Conservation (phyloP, 2,797 vertebrate genomes). For the Pseudopleuronectes americanus region DNA sequence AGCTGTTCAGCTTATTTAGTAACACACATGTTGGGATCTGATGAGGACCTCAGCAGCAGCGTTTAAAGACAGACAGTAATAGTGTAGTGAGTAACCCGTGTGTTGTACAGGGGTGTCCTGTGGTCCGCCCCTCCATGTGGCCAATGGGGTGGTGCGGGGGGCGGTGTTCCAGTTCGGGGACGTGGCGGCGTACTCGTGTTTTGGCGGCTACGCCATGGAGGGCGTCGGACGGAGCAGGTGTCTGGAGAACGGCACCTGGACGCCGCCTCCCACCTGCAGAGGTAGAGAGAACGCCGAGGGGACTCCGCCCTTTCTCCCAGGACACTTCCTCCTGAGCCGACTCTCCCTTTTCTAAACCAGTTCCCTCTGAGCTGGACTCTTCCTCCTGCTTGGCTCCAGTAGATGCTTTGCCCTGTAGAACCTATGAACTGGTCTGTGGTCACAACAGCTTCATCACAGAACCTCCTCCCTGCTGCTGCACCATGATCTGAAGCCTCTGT, state of each 20-base stretch:
- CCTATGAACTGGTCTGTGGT: slow-evolving; percentile 2
- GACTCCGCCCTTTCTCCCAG: slow-evolving; percentile 20
- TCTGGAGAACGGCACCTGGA: slow-evolving; percentile 96
- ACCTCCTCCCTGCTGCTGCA: neutral
- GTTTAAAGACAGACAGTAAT: neutral
- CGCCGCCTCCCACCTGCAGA: slow-evolving; percentile 91
- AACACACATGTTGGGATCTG: neutral
- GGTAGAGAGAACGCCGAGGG: slow-evolving; percentile 81
- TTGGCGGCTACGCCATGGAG: slow-evolving; percentile 92
- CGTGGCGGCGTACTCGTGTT: slow-evolving; percentile 93
- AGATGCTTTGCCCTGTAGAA: neutral
- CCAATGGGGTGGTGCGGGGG: slow-evolving; percentile 92
- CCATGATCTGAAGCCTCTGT: neutral
- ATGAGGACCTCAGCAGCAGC: neutral
- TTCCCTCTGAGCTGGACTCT: slow-evolving; percentile 5
- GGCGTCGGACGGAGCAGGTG: slow-evolving; percentile 91
- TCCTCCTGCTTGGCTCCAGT: slow-evolving; percentile 5
- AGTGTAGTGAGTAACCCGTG: slow-evolving; percentile 69
- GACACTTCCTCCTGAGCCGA: slow-evolving; percentile 40
- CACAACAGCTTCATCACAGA: slow-evolving; percentile 1
- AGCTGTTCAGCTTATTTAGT: neutral
- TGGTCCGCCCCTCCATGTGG: slow-evolving; percentile 88
- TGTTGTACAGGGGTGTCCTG: slow-evolving; percentile 92
- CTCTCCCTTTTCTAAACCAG: slow-evolving; percentile 26
- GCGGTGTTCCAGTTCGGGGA: slow-evolving; percentile 93